Percentiles rank a stretch among this genome's conserved stretches.
phyloP scores from a whole-genome alignment of 2,797 vertebrate genomes.

The Tenualosa thibaudeaui region DNA sequence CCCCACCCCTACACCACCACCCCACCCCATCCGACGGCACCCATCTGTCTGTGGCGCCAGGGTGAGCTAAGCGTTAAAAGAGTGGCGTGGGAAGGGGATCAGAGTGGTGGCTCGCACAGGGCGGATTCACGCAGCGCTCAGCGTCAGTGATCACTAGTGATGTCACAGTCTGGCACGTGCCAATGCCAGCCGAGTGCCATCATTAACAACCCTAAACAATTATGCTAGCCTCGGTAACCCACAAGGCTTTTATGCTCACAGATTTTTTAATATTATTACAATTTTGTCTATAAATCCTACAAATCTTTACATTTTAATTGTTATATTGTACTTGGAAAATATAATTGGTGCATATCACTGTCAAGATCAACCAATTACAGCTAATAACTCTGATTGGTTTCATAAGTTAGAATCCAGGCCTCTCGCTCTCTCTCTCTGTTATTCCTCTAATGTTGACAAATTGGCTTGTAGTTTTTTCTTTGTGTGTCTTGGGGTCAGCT shows the following conservation, averaged over 20 bases:
- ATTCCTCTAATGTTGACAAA: background rate
- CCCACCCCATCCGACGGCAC: conserved; percentile 37
- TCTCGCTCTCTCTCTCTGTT: background rate
- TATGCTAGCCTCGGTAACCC: background rate
- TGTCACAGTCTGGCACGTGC: background rate
- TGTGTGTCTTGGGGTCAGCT: background rate
- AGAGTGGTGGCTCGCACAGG: background rate
- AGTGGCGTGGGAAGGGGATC: conserved; percentile 13
- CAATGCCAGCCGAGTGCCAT: background rate
- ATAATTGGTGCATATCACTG: background rate
- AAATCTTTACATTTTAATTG: background rate
- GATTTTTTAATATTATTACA: background rate
- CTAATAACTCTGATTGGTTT: background rate
- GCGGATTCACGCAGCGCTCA: background rate
- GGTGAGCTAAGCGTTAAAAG: background rate
- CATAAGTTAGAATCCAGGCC: background rate
- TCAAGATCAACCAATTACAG: background rate
- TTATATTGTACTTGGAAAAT: background rate
- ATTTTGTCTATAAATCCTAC: too few relatives aligned
- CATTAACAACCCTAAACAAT: background rate
- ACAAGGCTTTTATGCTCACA: background rate
- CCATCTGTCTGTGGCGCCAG: conserved; percentile 13
- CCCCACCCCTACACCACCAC: conserved; percentile 64
- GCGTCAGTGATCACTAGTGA: background rate
- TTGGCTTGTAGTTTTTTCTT: background rate